phyloP scores from a whole-genome alignment of 2,113 vertebrate species.

The Chrysemys picta region DNA sequence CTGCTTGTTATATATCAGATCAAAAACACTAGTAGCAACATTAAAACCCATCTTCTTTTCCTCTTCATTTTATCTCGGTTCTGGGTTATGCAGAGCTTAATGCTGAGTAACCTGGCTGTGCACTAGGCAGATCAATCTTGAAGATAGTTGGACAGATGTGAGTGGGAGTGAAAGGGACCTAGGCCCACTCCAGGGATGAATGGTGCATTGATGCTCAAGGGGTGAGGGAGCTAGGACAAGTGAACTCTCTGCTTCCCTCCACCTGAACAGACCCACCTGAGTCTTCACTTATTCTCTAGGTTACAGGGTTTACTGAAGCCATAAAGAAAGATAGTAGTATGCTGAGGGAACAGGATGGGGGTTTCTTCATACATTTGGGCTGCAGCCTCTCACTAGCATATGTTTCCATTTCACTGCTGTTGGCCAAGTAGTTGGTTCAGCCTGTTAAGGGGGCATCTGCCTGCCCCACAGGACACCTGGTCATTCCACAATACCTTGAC shows the following conservation, averaged over 20 bases:
- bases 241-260: too few species aligned
- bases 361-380: background rate
- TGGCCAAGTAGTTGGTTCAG: background rate
- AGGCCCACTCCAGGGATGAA: background rate
- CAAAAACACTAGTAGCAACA: background rate
- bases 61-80: background rate
- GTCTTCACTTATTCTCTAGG: background rate
- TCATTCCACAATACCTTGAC: background rate
- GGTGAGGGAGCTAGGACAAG: background rate
- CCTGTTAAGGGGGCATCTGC: background rate
- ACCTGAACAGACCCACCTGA: too few species aligned
- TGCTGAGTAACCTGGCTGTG: background rate
- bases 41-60: background rate
- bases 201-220: background rate
- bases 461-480: background rate
- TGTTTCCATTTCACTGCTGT: background rate
- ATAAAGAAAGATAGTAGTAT: background rate
- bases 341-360: background rate
- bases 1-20: background rate
- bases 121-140: background rate
- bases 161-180: background rate
- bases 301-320: background rate
- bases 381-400: background rate
- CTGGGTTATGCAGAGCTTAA: background rate
- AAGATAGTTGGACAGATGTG: background rate